Evolutionary conservation across 2,888 invertebrate species (phyloP), one percentile per base, ranked within the genome.

Genomic region (Pheosia tremula): DNA sequence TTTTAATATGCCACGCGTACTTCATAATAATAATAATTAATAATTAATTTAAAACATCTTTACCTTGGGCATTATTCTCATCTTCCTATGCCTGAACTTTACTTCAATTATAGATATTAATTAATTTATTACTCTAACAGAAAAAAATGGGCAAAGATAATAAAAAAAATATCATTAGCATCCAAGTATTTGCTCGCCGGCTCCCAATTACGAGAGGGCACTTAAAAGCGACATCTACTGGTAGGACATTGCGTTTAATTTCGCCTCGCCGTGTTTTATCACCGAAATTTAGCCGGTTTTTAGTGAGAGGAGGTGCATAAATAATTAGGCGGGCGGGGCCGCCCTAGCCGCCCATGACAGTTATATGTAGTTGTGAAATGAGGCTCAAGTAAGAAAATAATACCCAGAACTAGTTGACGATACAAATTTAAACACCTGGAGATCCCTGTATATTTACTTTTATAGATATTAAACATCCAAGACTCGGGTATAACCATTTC

Each of bases 271-370:
- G 62, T 77, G 85, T 89, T 88, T 89, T 88, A 89, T 89, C 84
- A 85, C 79, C 80, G 84, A 86, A 87, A 88, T 89, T 24, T 87
- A 90, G 87, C 89, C 86, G 85, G 87, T 89, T 91, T 86, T 86
- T 84, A 84, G 83, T 82, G 79, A 79, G 71, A 79, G 78, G 81
- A 72, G 82, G 85, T 85, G 83, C 81, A 86, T 86, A 84, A 84
- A 87, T 89, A 85, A 88, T 88, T 80, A 84, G 79, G 72, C 80
- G 79, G 83, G 80, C 77, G 79, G 82, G 72, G 72, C 64, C 75
- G 75, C 76, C 72, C 77, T 70, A 69, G 62, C 66, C 66, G 61
- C 68, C 68, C 65, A 58, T 13, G 58, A 41, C 52, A 41, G 62
- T 61, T 69, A 52, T 69, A 52, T 64, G 59, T 61, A 52, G 60